Conservation (phyloP, 1,140 invertebrate species). For the Drosophila ironensis region DNA sequence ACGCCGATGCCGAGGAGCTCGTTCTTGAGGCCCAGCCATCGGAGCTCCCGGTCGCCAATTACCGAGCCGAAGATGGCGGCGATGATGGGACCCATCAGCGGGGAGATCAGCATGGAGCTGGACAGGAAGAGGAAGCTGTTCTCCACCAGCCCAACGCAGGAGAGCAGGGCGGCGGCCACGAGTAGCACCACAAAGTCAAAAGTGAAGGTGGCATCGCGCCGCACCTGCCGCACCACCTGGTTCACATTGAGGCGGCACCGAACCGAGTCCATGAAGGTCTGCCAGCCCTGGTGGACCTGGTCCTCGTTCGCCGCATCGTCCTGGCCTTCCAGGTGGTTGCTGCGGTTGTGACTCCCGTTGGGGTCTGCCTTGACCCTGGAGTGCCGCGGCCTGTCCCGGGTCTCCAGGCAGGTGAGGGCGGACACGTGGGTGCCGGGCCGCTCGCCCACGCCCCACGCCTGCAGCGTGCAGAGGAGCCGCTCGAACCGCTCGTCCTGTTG, state of each 20-base stretch:
- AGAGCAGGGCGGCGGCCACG: conserved; percentile 85
- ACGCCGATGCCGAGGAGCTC: conserved; percentile 86
- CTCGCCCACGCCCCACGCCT: conserved; percentile 79
- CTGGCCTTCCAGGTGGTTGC: no score
- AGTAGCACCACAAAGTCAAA: conserved; percentile 89
- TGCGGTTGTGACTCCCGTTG: no score
- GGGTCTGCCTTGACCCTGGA: not conserved
- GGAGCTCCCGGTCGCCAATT: conserved; percentile 85
- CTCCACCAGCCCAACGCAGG: conserved; percentile 89
- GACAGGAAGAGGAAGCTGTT: conserved; percentile 88
- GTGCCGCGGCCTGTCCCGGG: not conserved
- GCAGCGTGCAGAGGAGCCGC: conserved; percentile 67
- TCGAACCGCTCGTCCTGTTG: conserved; percentile 78
- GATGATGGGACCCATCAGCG: conserved; percentile 90
- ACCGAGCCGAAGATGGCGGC: conserved; percentile 88
- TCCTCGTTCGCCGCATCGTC: not conserved
- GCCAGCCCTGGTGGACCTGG: conserved; percentile 80
- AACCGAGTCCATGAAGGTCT: conserved; percentile 84
- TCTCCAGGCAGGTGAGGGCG: conserved; percentile 74
- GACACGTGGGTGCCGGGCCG: conserved; percentile 74
- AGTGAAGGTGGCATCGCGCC: conserved; percentile 85
- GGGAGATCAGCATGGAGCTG: conserved; percentile 90
- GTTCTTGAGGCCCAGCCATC: conserved; percentile 84
- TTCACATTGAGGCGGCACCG: conserved; percentile 87
- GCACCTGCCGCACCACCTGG: conserved; percentile 87